Conservation (phyloP, 1,140 invertebrate species). For the Listronotus bonariensis region DNA sequence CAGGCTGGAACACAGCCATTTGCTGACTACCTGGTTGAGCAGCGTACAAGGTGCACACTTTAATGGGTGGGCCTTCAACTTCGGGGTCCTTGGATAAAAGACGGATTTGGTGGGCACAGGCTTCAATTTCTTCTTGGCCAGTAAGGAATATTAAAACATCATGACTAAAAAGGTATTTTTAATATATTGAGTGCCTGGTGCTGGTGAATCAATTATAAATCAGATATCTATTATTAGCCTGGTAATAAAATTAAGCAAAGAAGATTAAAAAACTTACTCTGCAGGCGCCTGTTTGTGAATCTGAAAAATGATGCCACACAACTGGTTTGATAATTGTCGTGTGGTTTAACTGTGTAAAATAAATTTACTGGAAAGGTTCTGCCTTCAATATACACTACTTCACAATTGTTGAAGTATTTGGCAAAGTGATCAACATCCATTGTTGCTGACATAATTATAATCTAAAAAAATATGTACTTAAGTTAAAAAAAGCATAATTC, state of each 20-base stretch:
- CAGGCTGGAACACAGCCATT: slow-evolving; percentile 75
- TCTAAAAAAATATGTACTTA: slow-evolving; percentile 52
- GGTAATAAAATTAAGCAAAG: too few species aligned
- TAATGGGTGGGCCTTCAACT: slow-evolving; percentile 62
- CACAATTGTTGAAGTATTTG: slow-evolving; percentile 85
- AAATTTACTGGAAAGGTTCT: slow-evolving; percentile 84
- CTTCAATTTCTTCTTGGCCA: slow-evolving; percentile 98
- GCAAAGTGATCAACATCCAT: slow-evolving; percentile 94
- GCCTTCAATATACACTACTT: slow-evolving; percentile 88
- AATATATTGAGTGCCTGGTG: background rate
- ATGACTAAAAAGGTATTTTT: slow-evolving; percentile 61
- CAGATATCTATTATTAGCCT: too few species aligned
- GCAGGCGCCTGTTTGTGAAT: slow-evolving; percentile 82
- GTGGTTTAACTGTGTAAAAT: slow-evolving; percentile 73
- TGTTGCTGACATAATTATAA: slow-evolving; percentile 93
- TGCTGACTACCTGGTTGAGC: slow-evolving; percentile 78
- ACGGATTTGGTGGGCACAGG: slow-evolving; percentile 75
- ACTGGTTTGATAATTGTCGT: slow-evolving; percentile 84
- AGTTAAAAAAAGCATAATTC: too few species aligned
- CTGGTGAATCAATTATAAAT: too few species aligned
- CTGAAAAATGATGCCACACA: slow-evolving; percentile 89
- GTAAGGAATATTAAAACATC: slow-evolving; percentile 98
- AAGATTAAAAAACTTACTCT: slow-evolving; percentile 78
- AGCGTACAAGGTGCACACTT: slow-evolving; percentile 83
- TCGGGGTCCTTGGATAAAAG: slow-evolving; percentile 71